These are phyloP conservation scores for Chaetops frenatus DNA, from an alignment of 2,113 vertebrate genomes.

Conservation along the genomic window DNA sequence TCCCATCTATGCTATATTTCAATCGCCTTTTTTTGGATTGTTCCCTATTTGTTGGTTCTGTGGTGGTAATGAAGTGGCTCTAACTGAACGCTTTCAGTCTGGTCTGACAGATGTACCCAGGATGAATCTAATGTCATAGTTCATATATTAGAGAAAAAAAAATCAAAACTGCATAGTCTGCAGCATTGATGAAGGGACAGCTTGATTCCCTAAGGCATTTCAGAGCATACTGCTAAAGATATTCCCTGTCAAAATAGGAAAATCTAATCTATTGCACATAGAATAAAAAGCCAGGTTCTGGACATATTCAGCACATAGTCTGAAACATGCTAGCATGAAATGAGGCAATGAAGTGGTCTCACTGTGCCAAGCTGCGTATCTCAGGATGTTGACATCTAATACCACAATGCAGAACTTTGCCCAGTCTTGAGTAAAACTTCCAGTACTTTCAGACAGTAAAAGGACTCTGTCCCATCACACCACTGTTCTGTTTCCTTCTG, in stretches of 20 bases:
- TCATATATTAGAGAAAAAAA: not conserved
- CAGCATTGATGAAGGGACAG: conserved; percentile 32
- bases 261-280: not conserved
- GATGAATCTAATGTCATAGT: not conserved
- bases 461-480: not conserved
- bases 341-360: not conserved
- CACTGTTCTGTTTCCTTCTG: not conserved
- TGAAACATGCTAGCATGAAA: conserved; percentile 1
- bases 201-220: conserved; percentile 36
- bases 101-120: not conserved
- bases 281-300: not conserved
- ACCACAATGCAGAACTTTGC: not conserved
- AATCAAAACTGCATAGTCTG: not conserved
- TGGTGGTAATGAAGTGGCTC: conserved; percentile 5
- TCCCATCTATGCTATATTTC: not conserved
- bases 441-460: not conserved
- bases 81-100: conserved; percentile 7
- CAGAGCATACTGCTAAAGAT: not conserved
- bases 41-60: not conserved
- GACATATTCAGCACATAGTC: not conserved
- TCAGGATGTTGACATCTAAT: not conserved
- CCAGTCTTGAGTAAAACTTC: not conserved
- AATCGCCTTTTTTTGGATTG: not conserved
- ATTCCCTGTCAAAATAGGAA: not conserved
- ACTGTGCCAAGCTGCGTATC: not conserved